Base-by-base conservation (phyloP, 2,797 vertebrate species). In the Argya squamiceps region DNA sequence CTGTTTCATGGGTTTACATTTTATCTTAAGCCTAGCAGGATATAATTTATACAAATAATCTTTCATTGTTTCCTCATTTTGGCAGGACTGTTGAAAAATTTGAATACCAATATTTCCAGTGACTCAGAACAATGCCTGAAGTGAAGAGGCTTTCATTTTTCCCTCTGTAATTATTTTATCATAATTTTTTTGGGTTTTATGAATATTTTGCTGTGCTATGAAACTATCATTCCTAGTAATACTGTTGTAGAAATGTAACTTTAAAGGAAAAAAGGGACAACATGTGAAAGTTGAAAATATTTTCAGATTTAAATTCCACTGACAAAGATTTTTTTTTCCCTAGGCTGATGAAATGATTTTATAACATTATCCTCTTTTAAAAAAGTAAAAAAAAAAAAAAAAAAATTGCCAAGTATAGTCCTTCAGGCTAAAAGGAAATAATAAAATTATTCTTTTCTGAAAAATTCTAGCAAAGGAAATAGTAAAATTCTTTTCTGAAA, bases 51-150 rank as follows among this genome's bases (percentile, higher is more conserved):
- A 59, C 41, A 95, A 95, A 89, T 90, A 80, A 65, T 68, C 23
- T 88, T 65, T 60, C n/a, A 52, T 70, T 94, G 64, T 94, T 85
- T 89, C 59, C 68, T 77, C 26, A 37, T 76, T 95, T 91, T 89
- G 87, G 75, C 37, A 88, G 52, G 44, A 80, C 71, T 89, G 53
- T 44, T 83, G 19, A 53, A 91, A 92, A 83, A 76, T 70, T 44
- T 85, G 49, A 88, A 92, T 91, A 69, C 41, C 30, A 58, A 15
- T 60, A 15, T 75, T 74, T 95, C 34, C n/a, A 49, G 39, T 88
- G 60, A 89, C 37, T 76, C 84, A 92, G 52, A 95, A 79, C 14
- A 91, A 77, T 82, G 17, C 69, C 44, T 18, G 3, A 79, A 82
- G 34, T 44, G 52, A 88, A 21, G 9, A 80, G 26, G 30, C 37